A percentile compares a stretch with the other conserved stretches of the same genome.
These are phyloP conservation scores for Nomada ferruginata DNA, from an alignment of 2,888 invertebrate species.

Conservation along the genomic window DNA sequence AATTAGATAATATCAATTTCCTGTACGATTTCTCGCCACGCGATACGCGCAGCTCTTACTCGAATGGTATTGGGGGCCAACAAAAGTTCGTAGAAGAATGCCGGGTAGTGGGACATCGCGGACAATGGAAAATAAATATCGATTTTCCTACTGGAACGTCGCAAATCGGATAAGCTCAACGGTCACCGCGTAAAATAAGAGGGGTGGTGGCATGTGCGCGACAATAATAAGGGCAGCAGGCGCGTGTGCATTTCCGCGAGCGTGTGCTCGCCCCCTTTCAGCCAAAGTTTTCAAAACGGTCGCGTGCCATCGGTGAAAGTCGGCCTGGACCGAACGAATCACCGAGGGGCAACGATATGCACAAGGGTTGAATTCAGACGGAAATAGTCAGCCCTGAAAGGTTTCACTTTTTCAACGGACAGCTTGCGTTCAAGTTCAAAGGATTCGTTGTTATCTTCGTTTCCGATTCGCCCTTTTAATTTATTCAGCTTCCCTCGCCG, in stretches of 20 bases:
- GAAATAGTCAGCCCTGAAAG: conserved; percentile 65
- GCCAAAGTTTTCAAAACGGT: conserved; percentile 68
- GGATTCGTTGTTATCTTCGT: conserved; percentile 60
- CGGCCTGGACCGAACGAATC: conserved; percentile 68
- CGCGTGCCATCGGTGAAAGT: conserved; percentile 78
- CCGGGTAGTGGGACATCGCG: neutral
- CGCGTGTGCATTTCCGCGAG: conserved; percentile 69
- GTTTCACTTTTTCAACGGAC: conserved; percentile 61
- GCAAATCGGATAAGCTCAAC: conserved; percentile 57
- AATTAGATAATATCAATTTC: neutral
- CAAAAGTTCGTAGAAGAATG: neutral
- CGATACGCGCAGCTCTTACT: no score
- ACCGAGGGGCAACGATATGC: conserved; percentile 57
- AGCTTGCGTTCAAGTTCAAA: conserved; percentile 54
- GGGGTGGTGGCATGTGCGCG: conserved; percentile 67
- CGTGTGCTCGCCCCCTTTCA: conserved; percentile 65
- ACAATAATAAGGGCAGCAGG: conserved; percentile 66
- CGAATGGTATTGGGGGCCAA: no score
- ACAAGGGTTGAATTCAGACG: conserved; percentile 65
- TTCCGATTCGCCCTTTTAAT: conserved; percentile 14
- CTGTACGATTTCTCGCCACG: neutral
- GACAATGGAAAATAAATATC: conserved; percentile 27
- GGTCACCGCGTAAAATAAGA: conserved; percentile 60
- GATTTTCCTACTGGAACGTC: conserved; percentile 15
- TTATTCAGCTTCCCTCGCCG: conserved; percentile 11